These are phyloP conservation scores for Petrocephalus schoutedeni DNA, from an alignment of 2,797 vertebrate species.

Conservation along the genomic window DNA sequence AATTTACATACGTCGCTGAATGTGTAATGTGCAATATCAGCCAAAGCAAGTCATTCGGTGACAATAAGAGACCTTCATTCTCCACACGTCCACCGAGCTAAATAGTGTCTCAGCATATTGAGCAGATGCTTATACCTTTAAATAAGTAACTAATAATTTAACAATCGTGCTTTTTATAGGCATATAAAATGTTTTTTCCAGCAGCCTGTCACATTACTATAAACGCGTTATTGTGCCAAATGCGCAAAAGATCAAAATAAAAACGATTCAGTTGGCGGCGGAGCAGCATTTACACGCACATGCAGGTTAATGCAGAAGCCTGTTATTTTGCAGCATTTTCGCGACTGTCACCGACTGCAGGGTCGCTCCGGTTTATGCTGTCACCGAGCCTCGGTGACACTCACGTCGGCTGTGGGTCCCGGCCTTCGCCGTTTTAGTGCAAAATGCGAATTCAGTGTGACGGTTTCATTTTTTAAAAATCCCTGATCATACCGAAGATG, in stretches of 20 bases:
- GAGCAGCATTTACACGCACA: background rate
- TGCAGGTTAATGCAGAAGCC: background rate
- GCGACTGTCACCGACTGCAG: background rate
- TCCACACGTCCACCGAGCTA: background rate
- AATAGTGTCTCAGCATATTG: background rate
- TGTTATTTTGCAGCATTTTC: background rate
- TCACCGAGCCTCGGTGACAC: background rate
- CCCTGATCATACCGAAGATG: background rate
- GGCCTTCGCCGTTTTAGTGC: background rate
- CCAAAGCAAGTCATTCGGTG: background rate
- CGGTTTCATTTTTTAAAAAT: background rate
- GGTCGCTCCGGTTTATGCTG: background rate
- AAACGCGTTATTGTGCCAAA: background rate
- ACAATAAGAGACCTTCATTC: background rate
- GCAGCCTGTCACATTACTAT: background rate
- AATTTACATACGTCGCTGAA: background rate
- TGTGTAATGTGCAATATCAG: background rate
- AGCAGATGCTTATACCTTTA: background rate
- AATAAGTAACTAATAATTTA: background rate
- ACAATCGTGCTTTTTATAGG: background rate
- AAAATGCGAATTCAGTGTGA: background rate
- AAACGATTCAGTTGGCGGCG: background rate
- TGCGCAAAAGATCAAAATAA: background rate
- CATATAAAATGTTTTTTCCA: background rate
- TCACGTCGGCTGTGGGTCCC: background rate